A percentile compares a stretch with the other conserved stretches of the same genome.
These are phyloP conservation scores for Cetoscarus ocellatus DNA, from an alignment of 2,797 vertebrate species.

Conservation along the genomic window DNA sequence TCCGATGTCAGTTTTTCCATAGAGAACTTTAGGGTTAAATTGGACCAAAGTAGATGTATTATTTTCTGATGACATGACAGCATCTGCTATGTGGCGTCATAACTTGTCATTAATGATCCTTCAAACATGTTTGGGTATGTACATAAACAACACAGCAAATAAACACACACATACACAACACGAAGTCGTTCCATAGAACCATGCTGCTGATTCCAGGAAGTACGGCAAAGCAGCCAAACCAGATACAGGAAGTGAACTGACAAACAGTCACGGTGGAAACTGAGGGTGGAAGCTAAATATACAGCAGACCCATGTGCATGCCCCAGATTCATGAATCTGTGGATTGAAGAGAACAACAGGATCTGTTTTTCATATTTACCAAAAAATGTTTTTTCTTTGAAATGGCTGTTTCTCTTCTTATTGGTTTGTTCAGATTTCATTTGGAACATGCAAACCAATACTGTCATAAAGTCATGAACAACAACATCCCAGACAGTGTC, in stretches of 20 bases:
- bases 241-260: slow-evolving; percentile 71
- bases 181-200: slow-evolving; percentile 23
- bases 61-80: too few species aligned
- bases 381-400: slow-evolving; percentile 36
- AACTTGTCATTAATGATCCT: too few species aligned
- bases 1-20: too few species aligned
- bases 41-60: too few species aligned
- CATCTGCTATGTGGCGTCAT: too few species aligned
- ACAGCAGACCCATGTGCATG: slow-evolving; percentile 46
- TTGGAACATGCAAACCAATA: slow-evolving; percentile 33
- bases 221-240: slow-evolving; percentile 42
- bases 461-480: slow-evolving; percentile 22
- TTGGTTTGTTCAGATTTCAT: slow-evolving; percentile 39
- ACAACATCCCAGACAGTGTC: slow-evolving; percentile 1
- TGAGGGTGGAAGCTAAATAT: slow-evolving; percentile 74
- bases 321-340: slow-evolving; percentile 22
- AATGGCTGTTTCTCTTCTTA: slow-evolving; percentile 14
- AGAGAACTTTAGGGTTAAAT: too few species aligned
- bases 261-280: slow-evolving; percentile 75
- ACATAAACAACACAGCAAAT: neutral
- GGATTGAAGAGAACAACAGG: slow-evolving; percentile 36
- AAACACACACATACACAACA: neutral
- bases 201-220: slow-evolving; percentile 56
- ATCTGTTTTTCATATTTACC: slow-evolving; percentile 48
- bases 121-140: too few species aligned